These are phyloP conservation scores for Papilio polyxenes DNA, from an alignment of 1,140 invertebrate species.

Conservation along the genomic window DNA sequence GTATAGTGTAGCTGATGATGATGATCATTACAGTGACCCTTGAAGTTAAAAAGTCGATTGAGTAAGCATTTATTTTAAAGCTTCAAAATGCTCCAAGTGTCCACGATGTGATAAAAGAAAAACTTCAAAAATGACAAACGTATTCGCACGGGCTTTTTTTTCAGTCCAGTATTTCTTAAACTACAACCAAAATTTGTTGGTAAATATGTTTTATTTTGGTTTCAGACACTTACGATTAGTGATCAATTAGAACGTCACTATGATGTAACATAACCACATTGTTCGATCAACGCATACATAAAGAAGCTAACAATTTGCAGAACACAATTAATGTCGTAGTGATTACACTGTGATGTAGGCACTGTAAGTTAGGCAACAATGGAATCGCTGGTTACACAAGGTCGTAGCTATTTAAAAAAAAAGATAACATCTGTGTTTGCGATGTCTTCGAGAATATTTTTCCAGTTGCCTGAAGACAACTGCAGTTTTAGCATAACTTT, in stretches of 20 bases:
- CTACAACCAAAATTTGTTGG: too few species aligned
- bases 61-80: too few species aligned
- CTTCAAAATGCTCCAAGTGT: too few species aligned
- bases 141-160: too few species aligned
- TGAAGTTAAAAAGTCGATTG: too few species aligned
- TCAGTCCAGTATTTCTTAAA: too few species aligned
- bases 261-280: neutral
- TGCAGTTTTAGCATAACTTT: neutral
- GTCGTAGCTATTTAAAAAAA: neutral
- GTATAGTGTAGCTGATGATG: too few species aligned
- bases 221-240: neutral
- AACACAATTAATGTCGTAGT: constrained; percentile 7
- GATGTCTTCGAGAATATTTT: neutral
- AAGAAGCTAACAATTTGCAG: neutral
- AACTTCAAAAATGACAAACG: too few species aligned
- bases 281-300: neutral
- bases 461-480: neutral
- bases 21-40: too few species aligned
- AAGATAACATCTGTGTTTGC: constrained; percentile 9
- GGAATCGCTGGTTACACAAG: constrained; percentile 8
- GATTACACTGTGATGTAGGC: constrained; percentile 9
- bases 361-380: constrained; percentile 23
- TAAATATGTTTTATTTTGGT: too few species aligned
- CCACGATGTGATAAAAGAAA: too few species aligned
- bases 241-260: neutral